Percentiles rank a stretch among this genome's conserved stretches.
Conservation (phyloP, 2,888 invertebrate genomes). For the Mythimna vitellina region DNA sequence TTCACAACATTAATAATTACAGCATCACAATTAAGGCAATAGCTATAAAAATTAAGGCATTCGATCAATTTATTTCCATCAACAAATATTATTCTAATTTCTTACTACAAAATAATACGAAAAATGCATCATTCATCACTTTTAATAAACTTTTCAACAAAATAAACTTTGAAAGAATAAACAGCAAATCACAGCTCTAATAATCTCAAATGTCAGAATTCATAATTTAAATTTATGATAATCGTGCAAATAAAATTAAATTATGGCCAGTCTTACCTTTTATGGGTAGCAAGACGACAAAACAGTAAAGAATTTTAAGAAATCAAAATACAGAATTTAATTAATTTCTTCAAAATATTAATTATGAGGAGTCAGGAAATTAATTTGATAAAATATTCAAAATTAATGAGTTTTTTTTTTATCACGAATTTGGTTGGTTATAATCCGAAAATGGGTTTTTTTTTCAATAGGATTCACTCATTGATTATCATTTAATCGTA, state of each 20-base stretch:
- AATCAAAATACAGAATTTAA: slow-evolving; percentile 27
- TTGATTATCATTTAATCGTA: no score
- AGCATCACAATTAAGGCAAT: no score
- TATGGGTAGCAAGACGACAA: background rate
- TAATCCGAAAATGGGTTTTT: no score
- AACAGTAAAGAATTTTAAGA: slow-evolving; percentile 6
- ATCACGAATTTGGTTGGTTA: background rate
- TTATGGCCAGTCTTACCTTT: slow-evolving; percentile 2
- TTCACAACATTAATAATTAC: no score
- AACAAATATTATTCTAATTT: background rate
- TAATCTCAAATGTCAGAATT: slow-evolving; percentile 26
- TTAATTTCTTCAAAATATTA: slow-evolving; percentile 25
- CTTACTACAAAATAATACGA: background rate
- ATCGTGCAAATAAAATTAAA: slow-evolving; percentile 8
- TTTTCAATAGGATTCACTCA: no score
- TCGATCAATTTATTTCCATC: slow-evolving; percentile 10
- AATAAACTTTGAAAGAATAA: background rate
- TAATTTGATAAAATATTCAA: slow-evolving; percentile 27
- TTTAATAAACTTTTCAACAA: slow-evolving; percentile 1
- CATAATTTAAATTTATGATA: slow-evolving; percentile 26
- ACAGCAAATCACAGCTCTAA: background rate
- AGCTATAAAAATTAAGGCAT: background rate
- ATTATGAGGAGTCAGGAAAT: slow-evolving; percentile 27
- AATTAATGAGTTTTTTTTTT: no score
- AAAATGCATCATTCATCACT: background rate